Evolutionary conservation across 2,888 invertebrate species (phyloP).

Genomic region (Nomada fabriciana): DNA sequence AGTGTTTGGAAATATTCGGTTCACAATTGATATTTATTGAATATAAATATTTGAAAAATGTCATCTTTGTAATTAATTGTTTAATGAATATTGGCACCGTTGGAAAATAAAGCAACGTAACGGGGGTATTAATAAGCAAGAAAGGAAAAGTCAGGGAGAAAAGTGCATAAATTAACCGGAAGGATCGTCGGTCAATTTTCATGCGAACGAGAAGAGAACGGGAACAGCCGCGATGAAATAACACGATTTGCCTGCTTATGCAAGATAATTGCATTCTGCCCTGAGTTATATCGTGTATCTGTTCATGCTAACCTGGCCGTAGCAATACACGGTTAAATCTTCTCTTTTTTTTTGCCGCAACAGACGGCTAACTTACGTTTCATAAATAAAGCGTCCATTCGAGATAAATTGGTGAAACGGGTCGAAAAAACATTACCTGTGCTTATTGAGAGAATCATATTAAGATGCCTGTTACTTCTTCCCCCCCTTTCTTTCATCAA

Average conservation of each 20-base stretch:
- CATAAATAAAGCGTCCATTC: constrained; percentile 26
- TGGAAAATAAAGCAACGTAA: no score
- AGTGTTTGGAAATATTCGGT: no score
- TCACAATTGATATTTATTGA: no score
- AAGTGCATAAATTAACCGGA: background rate
- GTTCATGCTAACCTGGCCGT: constrained; percentile 58
- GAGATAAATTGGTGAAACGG: constrained; percentile 19
- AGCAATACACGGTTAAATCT: constrained; percentile 41
- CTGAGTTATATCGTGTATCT: constrained; percentile 61
- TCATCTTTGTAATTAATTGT: no score
- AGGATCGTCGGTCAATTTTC: constrained; percentile 18
- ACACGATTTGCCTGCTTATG: constrained; percentile 65
- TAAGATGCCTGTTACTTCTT: background rate
- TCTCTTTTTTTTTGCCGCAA: constrained; percentile 30
- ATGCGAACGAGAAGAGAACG: constrained; percentile 11
- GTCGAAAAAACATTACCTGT: constrained; percentile 7
- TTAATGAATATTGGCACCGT: no score
- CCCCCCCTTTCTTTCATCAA: background rate
- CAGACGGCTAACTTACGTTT: constrained; percentile 50
- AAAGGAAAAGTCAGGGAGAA: constrained; percentile 28
- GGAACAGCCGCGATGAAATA: constrained; percentile 50
- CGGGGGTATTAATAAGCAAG: background rate
- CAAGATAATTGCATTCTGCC: constrained; percentile 61
- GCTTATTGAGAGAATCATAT: background rate
- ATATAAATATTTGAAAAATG: no score